Evolutionary conservation across 2,797 vertebrate genomes (phyloP), one percentile per base, ranked within the genome.

Genomic region (Dicrostonyx torquatus): DNA sequence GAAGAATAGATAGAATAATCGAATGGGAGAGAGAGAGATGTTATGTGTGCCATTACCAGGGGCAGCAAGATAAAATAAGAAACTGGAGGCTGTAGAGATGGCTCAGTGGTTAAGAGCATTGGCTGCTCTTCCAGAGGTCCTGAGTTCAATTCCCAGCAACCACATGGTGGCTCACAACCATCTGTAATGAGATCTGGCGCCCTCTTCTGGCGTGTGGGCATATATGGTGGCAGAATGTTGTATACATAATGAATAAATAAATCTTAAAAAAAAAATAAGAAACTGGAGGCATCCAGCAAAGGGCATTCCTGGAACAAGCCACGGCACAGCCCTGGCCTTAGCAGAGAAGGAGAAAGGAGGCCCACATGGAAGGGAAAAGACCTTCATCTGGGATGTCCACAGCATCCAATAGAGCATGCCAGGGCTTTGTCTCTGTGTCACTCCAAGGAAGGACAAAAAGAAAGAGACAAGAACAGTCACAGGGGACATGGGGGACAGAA

Each of bases 31-130:
- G 68, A 14, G 68, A 62, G 37, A 22, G 37, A 22, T 43, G 70
- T 24, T 18, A 55, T 50, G 24, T 6, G 24, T 0, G 24, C 13
- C 2, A 24, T 68, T 45, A 5, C 24, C 7, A 50, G 34, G 9
- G 6, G 26, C 29, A 88, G n/a, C 37, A 12, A 7, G 31, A 14
- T 22, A 26, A 62, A 73, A 4, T 10, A 66, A 53, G 55, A 90
- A 85, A 93, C 53, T 12, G 62, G 86, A 20, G 53, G 55, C n/a
- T n/a, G n/a, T n/a, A n/a, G n/a, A n/a, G n/a, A n/a, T n/a, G n/a
- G n/a, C n/a, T n/a, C n/a, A n/a, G n/a, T n/a, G n/a, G n/a, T n/a
- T n/a, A n/a, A n/a, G n/a, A n/a, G n/a, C n/a, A n/a, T n/a, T n/a
- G n/a, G n/a, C n/a, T n/a, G n/a, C n/a, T n/a, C n/a, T n/a, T n/a